Conservation (phyloP, 2,888 invertebrate species). For the Agrochola litura region DNA sequence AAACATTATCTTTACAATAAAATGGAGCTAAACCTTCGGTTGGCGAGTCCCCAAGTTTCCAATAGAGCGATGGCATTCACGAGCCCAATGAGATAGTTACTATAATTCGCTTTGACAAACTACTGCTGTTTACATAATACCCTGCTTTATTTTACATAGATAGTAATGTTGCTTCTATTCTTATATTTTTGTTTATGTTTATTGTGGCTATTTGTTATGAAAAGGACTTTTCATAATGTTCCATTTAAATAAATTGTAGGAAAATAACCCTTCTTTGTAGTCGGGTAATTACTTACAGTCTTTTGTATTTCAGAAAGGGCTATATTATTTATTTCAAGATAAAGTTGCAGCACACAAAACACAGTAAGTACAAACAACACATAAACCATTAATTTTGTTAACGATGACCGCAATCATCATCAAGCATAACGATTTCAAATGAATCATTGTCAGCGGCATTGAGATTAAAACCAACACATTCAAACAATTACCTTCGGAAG, state of each 20-base stretch:
- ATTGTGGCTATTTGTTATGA: neutral
- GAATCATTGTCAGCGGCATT: slow-evolving; percentile 49
- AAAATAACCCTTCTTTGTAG: neutral
- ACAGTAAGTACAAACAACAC: slow-evolving; percentile 23
- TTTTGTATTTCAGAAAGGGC: neutral
- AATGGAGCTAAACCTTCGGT: slow-evolving; percentile 36
- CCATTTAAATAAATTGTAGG: neutral
- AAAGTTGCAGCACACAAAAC: slow-evolving; percentile 1
- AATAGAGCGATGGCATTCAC: slow-evolving; percentile 39
- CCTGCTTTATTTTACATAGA: slow-evolving; percentile 21
- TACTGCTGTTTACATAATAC: slow-evolving; percentile 33
- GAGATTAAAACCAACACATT: slow-evolving; percentile 51
- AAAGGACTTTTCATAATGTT: neutral
- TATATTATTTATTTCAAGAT: neutral
- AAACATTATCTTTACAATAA: slow-evolving; percentile 39
- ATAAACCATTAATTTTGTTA: slow-evolving; percentile 33
- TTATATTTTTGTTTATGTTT: neutral
- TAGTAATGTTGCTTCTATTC: neutral
- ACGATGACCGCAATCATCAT: slow-evolving; percentile 53
- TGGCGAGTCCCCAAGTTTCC: slow-evolving; percentile 57
- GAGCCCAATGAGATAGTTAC: slow-evolving; percentile 30
- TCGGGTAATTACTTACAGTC: too few species aligned
- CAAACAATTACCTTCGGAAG: slow-evolving; percentile 49
- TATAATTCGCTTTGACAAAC: slow-evolving; percentile 38
- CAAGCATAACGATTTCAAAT: slow-evolving; percentile 48